phyloP scores from a whole-genome alignment of 1,140 invertebrate species.

The Drosophila pandora region DNA sequence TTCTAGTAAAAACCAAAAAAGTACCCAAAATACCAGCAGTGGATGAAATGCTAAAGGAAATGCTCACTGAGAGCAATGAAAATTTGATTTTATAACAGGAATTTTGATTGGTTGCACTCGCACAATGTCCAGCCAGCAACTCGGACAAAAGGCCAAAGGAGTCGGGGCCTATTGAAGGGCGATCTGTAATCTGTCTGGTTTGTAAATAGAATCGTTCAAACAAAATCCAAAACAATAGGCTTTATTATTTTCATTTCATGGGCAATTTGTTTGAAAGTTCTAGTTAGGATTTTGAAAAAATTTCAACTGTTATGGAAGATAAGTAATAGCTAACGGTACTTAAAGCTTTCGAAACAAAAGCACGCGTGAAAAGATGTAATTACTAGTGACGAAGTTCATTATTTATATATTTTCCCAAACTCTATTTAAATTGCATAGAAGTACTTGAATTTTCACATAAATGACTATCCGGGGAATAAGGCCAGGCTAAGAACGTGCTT shows the following conservation, averaged over 20 bases:
- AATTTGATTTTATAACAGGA: conserved; percentile 82
- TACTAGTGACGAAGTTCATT: too few relatives aligned
- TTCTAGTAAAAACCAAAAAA: conserved; percentile 23
- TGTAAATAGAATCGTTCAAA: background rate
- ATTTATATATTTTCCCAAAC: too few relatives aligned
- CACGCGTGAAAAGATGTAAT: too few relatives aligned
- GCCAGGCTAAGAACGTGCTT: conserved; percentile 10
- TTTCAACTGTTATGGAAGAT: too few relatives aligned
- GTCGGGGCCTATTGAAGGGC: background rate
- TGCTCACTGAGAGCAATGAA: conserved; percentile 70
- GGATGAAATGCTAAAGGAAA: conserved; percentile 67
- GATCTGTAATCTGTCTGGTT: background rate
- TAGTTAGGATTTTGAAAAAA: too few relatives aligned
- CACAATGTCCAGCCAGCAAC: conserved; percentile 33
- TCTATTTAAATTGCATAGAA: background rate
- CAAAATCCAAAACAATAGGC: too few relatives aligned
- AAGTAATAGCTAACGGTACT: too few relatives aligned
- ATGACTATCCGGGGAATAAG: conserved; percentile 47
- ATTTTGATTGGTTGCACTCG: conserved; percentile 78
- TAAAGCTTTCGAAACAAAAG: too few relatives aligned
- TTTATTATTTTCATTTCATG: background rate
- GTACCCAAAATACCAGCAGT: conserved; percentile 33
- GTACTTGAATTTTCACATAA: conserved; percentile 14
- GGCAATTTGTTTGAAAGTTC: background rate
- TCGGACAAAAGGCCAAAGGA: background rate